Conservation (phyloP, 1,140 invertebrate species). For the Globodera rostochiensis region DNA sequence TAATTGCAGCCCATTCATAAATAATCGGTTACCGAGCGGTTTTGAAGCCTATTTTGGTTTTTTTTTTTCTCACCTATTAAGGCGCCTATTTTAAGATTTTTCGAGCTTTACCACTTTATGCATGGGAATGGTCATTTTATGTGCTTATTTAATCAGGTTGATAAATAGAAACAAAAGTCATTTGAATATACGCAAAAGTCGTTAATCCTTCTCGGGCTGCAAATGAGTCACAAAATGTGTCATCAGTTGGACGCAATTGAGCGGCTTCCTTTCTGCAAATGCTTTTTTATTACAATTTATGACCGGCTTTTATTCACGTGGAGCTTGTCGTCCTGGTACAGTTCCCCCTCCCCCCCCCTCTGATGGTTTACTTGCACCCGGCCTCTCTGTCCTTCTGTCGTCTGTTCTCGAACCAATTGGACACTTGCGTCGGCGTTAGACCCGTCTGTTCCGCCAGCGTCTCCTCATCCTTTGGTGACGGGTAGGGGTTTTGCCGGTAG, state of each 20-base stretch:
- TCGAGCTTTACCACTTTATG: no score
- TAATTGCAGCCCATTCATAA: background rate
- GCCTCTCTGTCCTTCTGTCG: constrained; percentile 90
- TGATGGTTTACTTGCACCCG: constrained; percentile 77
- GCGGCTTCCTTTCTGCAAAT: constrained; percentile 15
- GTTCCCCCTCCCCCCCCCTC: no score
- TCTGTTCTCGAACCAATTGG: constrained; percentile 97
- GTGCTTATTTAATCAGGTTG: no score
- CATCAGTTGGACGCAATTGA: background rate
- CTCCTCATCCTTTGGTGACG: constrained; percentile 88
- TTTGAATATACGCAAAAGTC: background rate
- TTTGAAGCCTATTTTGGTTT: no score
- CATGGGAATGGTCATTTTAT: no score
- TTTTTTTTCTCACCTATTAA: no score
- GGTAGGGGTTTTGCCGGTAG: constrained; percentile 88
- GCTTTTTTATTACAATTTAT: background rate
- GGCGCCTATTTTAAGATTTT: no score
- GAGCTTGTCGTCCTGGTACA: background rate
- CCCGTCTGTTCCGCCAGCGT: constrained; percentile 93
- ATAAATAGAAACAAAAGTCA: no score
- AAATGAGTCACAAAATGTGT: constrained; percentile 16
- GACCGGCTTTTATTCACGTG: background rate
- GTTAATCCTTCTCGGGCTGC: constrained; percentile 17
- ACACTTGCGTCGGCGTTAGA: constrained; percentile 91
- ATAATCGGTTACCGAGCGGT: background rate